phyloP scores from a whole-genome alignment of 30 jellyfish, hydroid and myxozoan genomes.

The Aurelia coerulea region DNA sequence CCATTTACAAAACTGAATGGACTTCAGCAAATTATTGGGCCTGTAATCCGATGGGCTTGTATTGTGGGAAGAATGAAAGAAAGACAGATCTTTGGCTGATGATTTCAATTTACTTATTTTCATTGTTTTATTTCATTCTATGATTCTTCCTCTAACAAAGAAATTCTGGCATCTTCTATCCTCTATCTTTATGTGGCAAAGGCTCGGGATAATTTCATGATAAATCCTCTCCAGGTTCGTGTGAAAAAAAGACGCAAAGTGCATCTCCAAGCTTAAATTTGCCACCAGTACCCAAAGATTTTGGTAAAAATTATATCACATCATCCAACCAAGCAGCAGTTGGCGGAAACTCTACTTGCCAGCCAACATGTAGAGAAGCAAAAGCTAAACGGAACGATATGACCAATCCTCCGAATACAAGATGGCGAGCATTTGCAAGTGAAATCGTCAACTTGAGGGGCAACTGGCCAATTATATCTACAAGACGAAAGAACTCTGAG shows the following conservation, averaged over 20 bases:
- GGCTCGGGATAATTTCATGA: too few relatives aligned
- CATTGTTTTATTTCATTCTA: too few relatives aligned
- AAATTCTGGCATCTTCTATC: too few relatives aligned
- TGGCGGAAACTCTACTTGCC: neutral
- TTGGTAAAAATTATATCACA: neutral
- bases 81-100: too few relatives aligned
- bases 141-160: too few relatives aligned
- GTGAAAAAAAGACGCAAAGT: neutral
- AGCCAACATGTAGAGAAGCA: neutral
- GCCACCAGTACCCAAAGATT: slow-evolving; percentile 15
- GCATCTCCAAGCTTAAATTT: neutral
- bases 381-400: neutral
- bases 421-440: slow-evolving; percentile 9
- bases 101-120: too few relatives aligned
- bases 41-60: too few relatives aligned
- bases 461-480: slow-evolving; percentile 39
- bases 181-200: too few relatives aligned
- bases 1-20: too few relatives aligned
- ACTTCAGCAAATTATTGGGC: too few relatives aligned
- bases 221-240: too few relatives aligned
- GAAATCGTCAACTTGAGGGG: slow-evolving; percentile 51
- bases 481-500: slow-evolving; percentile 12
- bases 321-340: neutral
- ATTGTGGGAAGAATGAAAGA: too few relatives aligned
- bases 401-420: neutral